Evolutionary conservation across 53 echinoderm and acorn worm genomes (phyloP).

Genomic region (Patiria pectinifera): DNA sequence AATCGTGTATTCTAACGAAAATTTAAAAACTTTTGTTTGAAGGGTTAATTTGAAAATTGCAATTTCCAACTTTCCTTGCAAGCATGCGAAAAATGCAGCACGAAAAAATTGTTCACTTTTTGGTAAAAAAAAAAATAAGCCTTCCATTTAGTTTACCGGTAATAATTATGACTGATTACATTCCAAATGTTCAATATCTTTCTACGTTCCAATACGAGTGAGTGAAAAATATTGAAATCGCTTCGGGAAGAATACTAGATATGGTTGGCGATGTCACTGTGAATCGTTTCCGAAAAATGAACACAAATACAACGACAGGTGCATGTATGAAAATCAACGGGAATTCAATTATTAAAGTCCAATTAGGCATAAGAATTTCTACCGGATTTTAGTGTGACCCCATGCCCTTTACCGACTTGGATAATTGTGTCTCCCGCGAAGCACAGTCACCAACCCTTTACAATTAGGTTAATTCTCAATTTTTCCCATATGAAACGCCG

Average conservation of each 20-base stretch:
- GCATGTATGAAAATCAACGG: neutral
- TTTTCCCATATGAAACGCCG: too few relatives aligned
- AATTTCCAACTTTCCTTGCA: too few relatives aligned
- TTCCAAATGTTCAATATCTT: neutral
- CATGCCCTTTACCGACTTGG: neutral
- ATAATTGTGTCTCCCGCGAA: too few relatives aligned
- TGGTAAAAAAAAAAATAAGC: neutral
- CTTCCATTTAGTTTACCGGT: neutral
- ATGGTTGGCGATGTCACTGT: neutral
- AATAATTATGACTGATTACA: neutral
- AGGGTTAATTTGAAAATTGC: too few relatives aligned
- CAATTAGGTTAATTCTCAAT: too few relatives aligned
- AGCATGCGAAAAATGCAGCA: too few relatives aligned
- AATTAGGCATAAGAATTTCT: neutral
- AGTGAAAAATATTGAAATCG: too few relatives aligned
- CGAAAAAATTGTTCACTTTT: too few relatives aligned
- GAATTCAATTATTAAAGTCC: neutral
- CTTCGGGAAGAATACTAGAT: neutral
- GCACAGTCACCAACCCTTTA: too few relatives aligned
- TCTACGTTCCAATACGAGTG: too few relatives aligned
- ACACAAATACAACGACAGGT: constrained; percentile 4
- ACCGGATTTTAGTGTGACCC: neutral
- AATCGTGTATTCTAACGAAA: too few relatives aligned
- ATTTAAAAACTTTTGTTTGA: too few relatives aligned
- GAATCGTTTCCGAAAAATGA: neutral